These are phyloP conservation scores for Eptesicus fuscus DNA, from an alignment of 2,113 vertebrate genomes.

Conservation along the genomic window DNA sequence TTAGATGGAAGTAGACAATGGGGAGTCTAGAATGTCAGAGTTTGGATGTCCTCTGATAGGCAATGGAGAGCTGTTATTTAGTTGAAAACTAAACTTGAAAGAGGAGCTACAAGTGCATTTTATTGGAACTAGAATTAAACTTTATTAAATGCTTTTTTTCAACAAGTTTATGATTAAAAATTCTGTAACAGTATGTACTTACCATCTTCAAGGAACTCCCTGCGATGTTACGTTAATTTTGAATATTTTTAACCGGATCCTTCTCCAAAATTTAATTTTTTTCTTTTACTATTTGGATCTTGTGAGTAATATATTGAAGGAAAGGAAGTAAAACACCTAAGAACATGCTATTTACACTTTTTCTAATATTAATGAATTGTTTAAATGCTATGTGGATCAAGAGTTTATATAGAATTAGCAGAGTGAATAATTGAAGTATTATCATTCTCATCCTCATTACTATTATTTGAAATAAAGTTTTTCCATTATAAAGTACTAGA, in stretches of 20 bases:
- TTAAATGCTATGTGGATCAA: not conserved
- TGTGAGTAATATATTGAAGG: not conserved
- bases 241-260: not conserved
- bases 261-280: not conserved
- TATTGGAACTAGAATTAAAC: not conserved
- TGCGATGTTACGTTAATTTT: not conserved
- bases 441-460: not conserved
- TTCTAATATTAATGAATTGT: not conserved
- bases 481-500: not conserved
- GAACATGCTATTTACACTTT: not conserved
- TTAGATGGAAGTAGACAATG: not conserved
- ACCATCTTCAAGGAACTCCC: not conserved
- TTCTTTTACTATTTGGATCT: not conserved
- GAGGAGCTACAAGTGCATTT: not conserved
- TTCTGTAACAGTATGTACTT: not conserved
- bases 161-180: not conserved
- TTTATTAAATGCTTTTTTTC: not conserved
- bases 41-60: not conserved
- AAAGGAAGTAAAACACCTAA: not conserved
- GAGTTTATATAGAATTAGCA: not conserved
- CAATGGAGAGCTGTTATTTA: not conserved
- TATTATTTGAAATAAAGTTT: conserved; percentile 10
- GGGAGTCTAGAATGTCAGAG: not conserved
- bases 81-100: not conserved
- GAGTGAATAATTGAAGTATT: not conserved